phyloP scores from a whole-genome alignment of 2,888 invertebrate genomes.

The Aleiodes alternator region DNA sequence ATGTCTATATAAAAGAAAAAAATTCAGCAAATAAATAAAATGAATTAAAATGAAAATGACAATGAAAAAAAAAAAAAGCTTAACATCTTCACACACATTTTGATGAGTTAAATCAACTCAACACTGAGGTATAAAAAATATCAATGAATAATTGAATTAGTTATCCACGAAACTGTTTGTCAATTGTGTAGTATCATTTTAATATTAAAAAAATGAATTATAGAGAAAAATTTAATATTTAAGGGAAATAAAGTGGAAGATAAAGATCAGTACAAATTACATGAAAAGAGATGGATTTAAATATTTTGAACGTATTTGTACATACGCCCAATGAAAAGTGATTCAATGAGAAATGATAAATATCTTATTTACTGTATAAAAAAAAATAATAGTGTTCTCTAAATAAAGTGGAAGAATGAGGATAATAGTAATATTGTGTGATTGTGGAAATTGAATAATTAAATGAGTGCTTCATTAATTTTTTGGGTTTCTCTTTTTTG shows the following conservation, averaged over 20 bases:
- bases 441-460: background rate
- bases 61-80: background rate
- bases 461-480: background rate
- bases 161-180: slow-evolving; percentile 25
- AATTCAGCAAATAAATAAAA: background rate
- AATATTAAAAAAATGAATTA: slow-evolving; percentile 10
- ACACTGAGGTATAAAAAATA: background rate
- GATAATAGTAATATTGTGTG: background rate
- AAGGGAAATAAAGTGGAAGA: slow-evolving; percentile 1
- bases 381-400: background rate
- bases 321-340: slow-evolving; percentile 2
- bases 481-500: too few relatives aligned
- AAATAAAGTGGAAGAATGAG: background rate
- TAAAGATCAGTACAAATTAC: slow-evolving; percentile 15
- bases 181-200: slow-evolving; percentile 29
- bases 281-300: background rate
- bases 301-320: slow-evolving; percentile 28
- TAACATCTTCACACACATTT: background rate
- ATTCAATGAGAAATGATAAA: background rate
- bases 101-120: background rate
- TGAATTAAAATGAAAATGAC: background rate
- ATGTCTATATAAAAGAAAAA: slow-evolving; percentile 25
- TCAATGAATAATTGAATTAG: slow-evolving; percentile 17
- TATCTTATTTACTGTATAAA: slow-evolving; percentile 6
- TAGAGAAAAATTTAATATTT: background rate